Evolutionary conservation across 1,140 invertebrate species (phyloP).

Genomic region (Dendrolimus punctatus): DNA sequence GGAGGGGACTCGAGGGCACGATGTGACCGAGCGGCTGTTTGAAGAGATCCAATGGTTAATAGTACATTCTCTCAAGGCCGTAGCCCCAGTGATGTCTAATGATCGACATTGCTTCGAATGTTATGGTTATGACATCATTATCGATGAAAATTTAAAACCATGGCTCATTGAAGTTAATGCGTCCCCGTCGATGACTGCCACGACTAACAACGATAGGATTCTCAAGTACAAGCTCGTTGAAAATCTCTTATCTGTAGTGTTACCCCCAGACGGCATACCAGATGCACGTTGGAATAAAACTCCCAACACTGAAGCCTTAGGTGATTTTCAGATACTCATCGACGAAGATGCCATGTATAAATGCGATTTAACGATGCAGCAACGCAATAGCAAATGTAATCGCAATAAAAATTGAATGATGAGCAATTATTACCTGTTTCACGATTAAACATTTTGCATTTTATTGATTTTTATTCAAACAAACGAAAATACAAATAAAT

Average conservation of each 20-base stretch:
- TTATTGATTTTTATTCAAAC: slow-evolving; percentile 1
- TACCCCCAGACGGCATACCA: slow-evolving; percentile 90
- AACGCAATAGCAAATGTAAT: slow-evolving; percentile 3
- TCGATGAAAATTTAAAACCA: slow-evolving; percentile 87
- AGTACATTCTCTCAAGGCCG: slow-evolving; percentile 86
- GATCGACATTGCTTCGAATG: slow-evolving; percentile 89
- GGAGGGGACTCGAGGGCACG: slow-evolving; percentile 90
- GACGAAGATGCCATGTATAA: slow-evolving; percentile 84
- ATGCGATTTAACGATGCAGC: slow-evolving; percentile 47
- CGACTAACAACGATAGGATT: slow-evolving; percentile 94
- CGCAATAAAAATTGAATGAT: neutral
- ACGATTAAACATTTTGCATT: neutral
- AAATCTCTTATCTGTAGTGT: slow-evolving; percentile 91
- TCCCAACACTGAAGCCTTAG: slow-evolving; percentile 82
- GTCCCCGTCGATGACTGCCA: slow-evolving; percentile 93
- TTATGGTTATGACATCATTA: slow-evolving; percentile 92
- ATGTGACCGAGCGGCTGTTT: slow-evolving; percentile 86
- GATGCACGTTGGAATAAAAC: slow-evolving; percentile 93
- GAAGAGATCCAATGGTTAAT: slow-evolving; percentile 91
- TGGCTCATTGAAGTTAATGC: slow-evolving; percentile 95
- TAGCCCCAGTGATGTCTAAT: slow-evolving; percentile 84
- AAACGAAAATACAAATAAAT: slow-evolving; percentile 1
- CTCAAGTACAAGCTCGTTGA: slow-evolving; percentile 96
- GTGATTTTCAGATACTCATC: slow-evolving; percentile 91
- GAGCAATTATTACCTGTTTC: neutral